Evolutionary conservation across 2,888 invertebrate species (phyloP), one percentile per base, ranked within the genome.

Genomic region (Labia minor): DNA sequence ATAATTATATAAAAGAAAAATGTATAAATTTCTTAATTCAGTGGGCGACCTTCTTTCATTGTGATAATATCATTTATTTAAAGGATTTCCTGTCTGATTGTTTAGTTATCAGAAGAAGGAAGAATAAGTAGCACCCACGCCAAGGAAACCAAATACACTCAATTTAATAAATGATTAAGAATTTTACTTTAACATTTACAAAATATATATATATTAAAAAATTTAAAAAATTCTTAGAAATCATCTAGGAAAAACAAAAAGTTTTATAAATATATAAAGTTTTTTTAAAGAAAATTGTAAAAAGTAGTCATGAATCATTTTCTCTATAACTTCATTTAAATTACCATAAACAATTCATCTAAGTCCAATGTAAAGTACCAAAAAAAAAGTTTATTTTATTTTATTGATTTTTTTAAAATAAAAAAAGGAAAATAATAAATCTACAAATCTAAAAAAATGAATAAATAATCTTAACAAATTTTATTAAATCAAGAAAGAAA

Each of bases 1-100:
- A 33, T 70, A 49, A 14, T 14, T 3, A 2, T 8, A 62, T 67
- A 37, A 65, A 68, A 70, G 63, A 26, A 3, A 26, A 64, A 64
- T 64, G 8, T 19, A 20, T 14, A 62, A 21, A 18, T 21, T 8
- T 2, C 16, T 64, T 21, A 16, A 21, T 19, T 64, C 18, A 21
- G 64, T 64, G 64, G 64, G 64, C 21, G 49, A n/a, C n/a, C 26
- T 6, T 26, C 26, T 8, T 26, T 26, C 4, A 26, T 26, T 26
- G 26, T 8, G 26, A 26, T 26, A 26, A 26, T 26, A 6, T 4
- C 6, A 11, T 33, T 11, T 33, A 6, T 14, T 49, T 49, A 16
- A 16, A 49, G 49, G 49, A 49, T 49, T 4, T 49, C 49, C 49
- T 4, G 49, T 4, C 49, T 14, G 49, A 49, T 14, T 4, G 49